phyloP scores from a whole-genome alignment of 2,797 vertebrate genomes.

The Corythornis leucogaster region DNA sequence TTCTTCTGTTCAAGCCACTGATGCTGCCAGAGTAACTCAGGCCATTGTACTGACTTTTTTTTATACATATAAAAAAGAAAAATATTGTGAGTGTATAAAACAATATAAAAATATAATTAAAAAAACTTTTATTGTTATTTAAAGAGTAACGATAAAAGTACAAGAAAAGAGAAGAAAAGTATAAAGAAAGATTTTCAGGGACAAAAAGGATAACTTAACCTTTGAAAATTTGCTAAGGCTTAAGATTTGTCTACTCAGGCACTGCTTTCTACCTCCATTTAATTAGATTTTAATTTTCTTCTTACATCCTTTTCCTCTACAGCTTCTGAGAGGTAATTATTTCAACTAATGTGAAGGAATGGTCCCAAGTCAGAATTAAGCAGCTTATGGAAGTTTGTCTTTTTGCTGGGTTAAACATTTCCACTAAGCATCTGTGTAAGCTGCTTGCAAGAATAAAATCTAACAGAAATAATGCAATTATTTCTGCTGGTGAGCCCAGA shows the following conservation, averaged over 20 bases:
- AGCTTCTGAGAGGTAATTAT: slow-evolving; percentile 73
- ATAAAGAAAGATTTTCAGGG: neutral
- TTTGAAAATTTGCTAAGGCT: slow-evolving; percentile 69
- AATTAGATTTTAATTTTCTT: slow-evolving; percentile 79
- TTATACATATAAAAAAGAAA: neutral
- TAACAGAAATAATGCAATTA: slow-evolving; percentile 20
- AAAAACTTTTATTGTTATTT: neutral
- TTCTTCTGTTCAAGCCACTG: neutral
- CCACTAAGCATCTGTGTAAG: slow-evolving; percentile 13
- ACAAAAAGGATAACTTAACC: slow-evolving; percentile 53
- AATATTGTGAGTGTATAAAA: no score
- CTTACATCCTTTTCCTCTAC: slow-evolving; percentile 65
- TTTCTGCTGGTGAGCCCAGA: neutral
- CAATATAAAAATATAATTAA: neutral
- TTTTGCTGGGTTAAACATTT: slow-evolving; percentile 60
- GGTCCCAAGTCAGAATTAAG: slow-evolving; percentile 72
- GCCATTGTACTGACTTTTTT: neutral
- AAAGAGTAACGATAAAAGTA: neutral
- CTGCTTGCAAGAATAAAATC: slow-evolving; percentile 1
- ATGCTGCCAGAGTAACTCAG: neutral
- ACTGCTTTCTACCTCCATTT: slow-evolving; percentile 54
- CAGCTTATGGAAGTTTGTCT: slow-evolving; percentile 72
- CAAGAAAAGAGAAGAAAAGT: neutral
- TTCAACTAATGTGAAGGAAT: slow-evolving; percentile 67
- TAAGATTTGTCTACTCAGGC: slow-evolving; percentile 60